Conservation (phyloP, 1,140 invertebrate species). For the Drosophila ohnishii region DNA sequence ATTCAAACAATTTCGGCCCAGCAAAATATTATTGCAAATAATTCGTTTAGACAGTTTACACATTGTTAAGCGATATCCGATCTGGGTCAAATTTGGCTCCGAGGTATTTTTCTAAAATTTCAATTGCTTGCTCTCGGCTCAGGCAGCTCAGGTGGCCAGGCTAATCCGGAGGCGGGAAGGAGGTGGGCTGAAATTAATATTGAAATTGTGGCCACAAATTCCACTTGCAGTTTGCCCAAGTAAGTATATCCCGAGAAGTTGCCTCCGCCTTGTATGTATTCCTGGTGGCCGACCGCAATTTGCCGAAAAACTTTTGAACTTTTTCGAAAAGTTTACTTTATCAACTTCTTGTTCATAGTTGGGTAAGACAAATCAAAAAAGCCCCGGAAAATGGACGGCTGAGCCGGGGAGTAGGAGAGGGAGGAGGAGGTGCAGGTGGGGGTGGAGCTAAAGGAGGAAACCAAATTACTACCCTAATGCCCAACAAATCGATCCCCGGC, state of each 20-base stretch:
- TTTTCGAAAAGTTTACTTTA: conserved; percentile 62
- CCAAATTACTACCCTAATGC: conserved; percentile 54
- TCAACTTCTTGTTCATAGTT: conserved; percentile 56
- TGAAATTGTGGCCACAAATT: conserved; percentile 58
- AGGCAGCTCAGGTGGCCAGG: conserved; percentile 34
- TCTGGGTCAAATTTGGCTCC: conserved; percentile 38
- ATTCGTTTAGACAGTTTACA: conserved; percentile 61
- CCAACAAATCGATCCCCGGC: conserved; percentile 63
- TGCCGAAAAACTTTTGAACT: conserved; percentile 60
- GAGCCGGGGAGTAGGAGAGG: not conserved
- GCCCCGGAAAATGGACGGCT: conserved; percentile 3
- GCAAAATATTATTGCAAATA: conserved; percentile 66
- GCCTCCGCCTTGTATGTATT: conserved; percentile 28
- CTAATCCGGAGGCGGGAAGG: not conserved
- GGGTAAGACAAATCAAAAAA: conserved; percentile 55
- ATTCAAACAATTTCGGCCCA: conserved; percentile 29
- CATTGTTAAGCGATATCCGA: conserved; percentile 48
- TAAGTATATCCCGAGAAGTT: conserved; percentile 40
- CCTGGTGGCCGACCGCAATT: conserved; percentile 46
- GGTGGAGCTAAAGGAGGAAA: not conserved
- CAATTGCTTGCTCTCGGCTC: conserved; percentile 18
- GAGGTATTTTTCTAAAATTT: conserved; percentile 48
- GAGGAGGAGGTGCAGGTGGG: not conserved
- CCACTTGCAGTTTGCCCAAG: conserved; percentile 33
- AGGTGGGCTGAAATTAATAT: conserved; percentile 47